phyloP scores from a whole-genome alignment of 2,797 vertebrate species.

The Knipowitschia caucasica region DNA sequence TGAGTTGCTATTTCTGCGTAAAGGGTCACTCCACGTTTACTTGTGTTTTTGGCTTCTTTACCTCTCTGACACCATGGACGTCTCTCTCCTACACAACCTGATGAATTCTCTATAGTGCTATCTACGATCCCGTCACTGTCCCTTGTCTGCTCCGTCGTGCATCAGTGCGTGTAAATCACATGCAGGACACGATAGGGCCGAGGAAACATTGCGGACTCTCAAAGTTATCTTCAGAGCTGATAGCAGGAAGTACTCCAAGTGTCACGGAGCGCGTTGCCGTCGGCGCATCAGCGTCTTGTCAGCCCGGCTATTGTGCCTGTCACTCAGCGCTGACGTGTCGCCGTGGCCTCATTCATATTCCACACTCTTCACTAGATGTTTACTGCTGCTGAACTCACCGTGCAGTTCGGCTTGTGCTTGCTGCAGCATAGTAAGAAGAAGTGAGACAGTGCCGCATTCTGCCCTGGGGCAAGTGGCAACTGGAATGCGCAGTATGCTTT shows the following conservation, averaged over 20 bases:
- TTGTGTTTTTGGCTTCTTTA: too few relatives aligned
- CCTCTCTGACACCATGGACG: neutral
- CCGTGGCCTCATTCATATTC: slow-evolving; percentile 37
- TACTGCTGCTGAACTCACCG: slow-evolving; percentile 23
- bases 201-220: neutral
- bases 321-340: slow-evolving; percentile 34
- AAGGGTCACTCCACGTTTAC: too few relatives aligned
- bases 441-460: slow-evolving; percentile 10
- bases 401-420: slow-evolving; percentile 15
- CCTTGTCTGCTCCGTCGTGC: neutral
- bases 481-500: neutral
- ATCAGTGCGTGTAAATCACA: neutral
- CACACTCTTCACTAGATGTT: slow-evolving; percentile 28
- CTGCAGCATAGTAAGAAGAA: slow-evolving; percentile 1
- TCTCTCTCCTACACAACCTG: neutral
- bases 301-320: slow-evolving; percentile 39
- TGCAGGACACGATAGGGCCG: neutral
- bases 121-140: neutral
- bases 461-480: slow-evolving; percentile 15
- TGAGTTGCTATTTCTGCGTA: too few relatives aligned
- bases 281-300: slow-evolving; percentile 33
- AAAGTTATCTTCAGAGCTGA: slow-evolving; percentile 8
- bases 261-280: slow-evolving; percentile 17
- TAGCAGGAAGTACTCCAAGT: slow-evolving; percentile 18
- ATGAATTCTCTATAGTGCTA: neutral